Percentiles rank a stretch among this genome's conserved stretches.
These are phyloP conservation scores for Crossaster papposus DNA, from an alignment of 53 echinoderm and acorn worm species.

Conservation along the genomic window DNA sequence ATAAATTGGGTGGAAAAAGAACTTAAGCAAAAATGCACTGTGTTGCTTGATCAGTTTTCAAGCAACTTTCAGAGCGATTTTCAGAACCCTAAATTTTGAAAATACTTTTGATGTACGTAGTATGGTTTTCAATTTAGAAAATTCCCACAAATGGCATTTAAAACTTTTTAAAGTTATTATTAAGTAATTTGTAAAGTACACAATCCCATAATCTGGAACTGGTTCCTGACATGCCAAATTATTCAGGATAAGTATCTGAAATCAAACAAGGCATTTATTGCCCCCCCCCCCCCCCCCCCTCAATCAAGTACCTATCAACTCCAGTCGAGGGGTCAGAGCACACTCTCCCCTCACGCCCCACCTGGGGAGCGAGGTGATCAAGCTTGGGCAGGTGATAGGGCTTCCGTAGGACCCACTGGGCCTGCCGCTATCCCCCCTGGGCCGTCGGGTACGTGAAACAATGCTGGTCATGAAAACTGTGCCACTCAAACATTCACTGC, in stretches of 20 bases:
- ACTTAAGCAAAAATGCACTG: background rate
- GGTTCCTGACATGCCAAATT: no score
- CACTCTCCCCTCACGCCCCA: conserved; percentile 16
- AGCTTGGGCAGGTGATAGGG: conserved; percentile 55
- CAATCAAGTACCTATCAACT: conserved; percentile 7
- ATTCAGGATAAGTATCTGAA: background rate
- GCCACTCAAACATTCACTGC: background rate
- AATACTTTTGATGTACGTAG: no score
- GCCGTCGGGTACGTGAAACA: conserved; percentile 9
- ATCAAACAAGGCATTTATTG: background rate
- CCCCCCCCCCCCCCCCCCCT: background rate
- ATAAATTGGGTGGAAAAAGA: background rate
- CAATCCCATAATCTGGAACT: no score
- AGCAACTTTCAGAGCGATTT: background rate
- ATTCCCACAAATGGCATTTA: no score
- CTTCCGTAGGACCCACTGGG: conserved; percentile 5
- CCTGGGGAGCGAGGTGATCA: conserved; percentile 22
- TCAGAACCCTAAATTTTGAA: background rate
- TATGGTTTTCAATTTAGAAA: no score
- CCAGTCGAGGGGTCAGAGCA: conserved; percentile 39
- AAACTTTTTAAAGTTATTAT: no score
- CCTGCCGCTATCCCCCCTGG: conserved; percentile 1
- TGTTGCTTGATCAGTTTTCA: no score
- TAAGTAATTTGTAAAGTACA: no score
- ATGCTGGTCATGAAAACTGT: conserved; percentile 21